A percentile compares a stretch with the other conserved stretches of the same genome.
These are phyloP conservation scores for Frieseomelitta varia DNA, from an alignment of 1,140 invertebrate species.

Conservation along the genomic window DNA sequence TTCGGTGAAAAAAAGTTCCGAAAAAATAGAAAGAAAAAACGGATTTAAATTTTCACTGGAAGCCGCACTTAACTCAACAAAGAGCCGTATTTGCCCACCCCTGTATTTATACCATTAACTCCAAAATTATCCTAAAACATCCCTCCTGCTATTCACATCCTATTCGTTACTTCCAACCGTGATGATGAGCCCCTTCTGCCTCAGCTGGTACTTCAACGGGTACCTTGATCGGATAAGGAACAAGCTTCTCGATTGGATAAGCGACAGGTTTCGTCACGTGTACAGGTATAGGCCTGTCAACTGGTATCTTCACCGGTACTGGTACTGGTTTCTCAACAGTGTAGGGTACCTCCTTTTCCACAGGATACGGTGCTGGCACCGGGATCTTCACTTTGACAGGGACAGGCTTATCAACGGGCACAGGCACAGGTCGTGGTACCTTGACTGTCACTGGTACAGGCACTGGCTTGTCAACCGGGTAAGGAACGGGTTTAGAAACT, in stretches of 20 bases:
- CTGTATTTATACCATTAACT: neutral
- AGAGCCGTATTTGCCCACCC: too few species aligned
- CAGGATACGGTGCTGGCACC: conserved; percentile 84
- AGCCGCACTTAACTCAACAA: too few species aligned
- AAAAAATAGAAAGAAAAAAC: too few species aligned
- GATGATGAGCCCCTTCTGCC: neutral
- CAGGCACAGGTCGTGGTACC: conserved; percentile 84
- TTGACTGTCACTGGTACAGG: conserved; percentile 84
- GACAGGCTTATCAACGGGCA: conserved; percentile 81
- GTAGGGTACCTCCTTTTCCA: conserved; percentile 85
- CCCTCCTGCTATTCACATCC: neutral
- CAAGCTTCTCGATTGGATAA: conserved; percentile 83
- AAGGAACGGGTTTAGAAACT: conserved; percentile 75
- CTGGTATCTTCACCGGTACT: conserved; percentile 84
- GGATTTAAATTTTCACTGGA: too few species aligned
- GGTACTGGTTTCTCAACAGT: conserved; percentile 85
- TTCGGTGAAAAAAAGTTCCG: too few species aligned
- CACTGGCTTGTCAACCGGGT: conserved; percentile 84
- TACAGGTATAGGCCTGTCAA: conserved; percentile 83
- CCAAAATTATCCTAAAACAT: neutral
- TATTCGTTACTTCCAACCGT: neutral
- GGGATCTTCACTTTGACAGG: conserved; percentile 86
- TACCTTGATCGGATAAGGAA: conserved; percentile 71
- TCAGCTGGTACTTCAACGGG: conserved; percentile 79
- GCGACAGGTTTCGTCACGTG: conserved; percentile 86